A percentile compares a stretch with the other conserved stretches of the same genome.
Evolutionary conservation across 1,140 invertebrate genomes (phyloP).

Genomic region (Drosophila quadrilineata): DNA sequence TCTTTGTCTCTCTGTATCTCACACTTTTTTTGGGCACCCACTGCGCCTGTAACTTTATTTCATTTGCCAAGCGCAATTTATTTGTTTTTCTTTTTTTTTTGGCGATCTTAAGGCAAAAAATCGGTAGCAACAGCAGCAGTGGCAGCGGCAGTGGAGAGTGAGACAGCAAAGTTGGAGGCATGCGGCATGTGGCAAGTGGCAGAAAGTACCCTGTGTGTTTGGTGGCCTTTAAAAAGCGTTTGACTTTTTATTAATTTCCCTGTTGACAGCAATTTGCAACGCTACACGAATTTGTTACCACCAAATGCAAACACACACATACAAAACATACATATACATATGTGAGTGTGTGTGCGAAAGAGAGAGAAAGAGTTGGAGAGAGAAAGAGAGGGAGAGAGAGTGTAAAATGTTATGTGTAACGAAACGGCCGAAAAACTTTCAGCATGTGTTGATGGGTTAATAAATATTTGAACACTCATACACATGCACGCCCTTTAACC

Average conservation of each 20-base stretch:
- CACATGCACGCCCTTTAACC: slow-evolving; percentile 37
- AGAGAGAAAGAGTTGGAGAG: too few relatives aligned
- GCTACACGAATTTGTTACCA: slow-evolving; percentile 75
- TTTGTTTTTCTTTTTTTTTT: too few relatives aligned
- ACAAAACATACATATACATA: background rate
- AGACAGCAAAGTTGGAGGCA: background rate
- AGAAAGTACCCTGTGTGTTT: slow-evolving; percentile 1
- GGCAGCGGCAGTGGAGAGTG: background rate
- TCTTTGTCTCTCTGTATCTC: background rate
- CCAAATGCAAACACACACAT: slow-evolving; percentile 33
- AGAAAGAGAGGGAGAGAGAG: too few relatives aligned
- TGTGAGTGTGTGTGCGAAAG: background rate
- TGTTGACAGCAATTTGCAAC: slow-evolving; percentile 78
- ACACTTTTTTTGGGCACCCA: too few relatives aligned
- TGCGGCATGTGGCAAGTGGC: too few relatives aligned
- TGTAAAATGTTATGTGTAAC: slow-evolving; percentile 55
- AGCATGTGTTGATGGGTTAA: slow-evolving; percentile 77
- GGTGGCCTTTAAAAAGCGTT: slow-evolving; percentile 67
- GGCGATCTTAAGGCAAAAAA: slow-evolving; percentile 22
- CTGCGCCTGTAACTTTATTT: slow-evolving; percentile 44
- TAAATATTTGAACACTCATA: slow-evolving; percentile 71
- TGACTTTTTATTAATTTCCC: slow-evolving; percentile 79
- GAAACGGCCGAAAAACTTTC: slow-evolving; percentile 74
- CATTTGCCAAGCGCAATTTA: slow-evolving; percentile 53
- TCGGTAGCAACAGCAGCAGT: background rate